Percentiles rank a stretch among this genome's conserved stretches.
phyloP scores from a whole-genome alignment of 2,797 vertebrate species.

The Poeciliopsis presidionis region DNA sequence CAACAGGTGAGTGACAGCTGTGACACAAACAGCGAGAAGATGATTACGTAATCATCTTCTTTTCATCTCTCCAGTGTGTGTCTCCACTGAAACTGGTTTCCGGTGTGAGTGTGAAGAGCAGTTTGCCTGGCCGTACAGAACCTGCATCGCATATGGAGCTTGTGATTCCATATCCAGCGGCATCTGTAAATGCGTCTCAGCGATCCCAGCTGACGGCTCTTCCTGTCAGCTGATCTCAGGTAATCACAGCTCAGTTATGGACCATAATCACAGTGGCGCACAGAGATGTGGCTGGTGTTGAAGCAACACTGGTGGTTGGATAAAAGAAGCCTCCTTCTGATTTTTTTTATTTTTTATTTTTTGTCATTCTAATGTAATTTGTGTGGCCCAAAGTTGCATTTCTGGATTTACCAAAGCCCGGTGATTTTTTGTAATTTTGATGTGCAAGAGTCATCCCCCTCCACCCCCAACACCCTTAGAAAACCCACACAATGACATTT shows the following conservation, averaged over 20 bases:
- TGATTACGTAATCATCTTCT: not conserved
- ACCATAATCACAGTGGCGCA: not conserved
- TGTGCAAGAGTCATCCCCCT: no score
- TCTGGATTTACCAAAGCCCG: no score
- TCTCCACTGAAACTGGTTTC: not conserved
- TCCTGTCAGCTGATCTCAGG: slow-evolving; percentile 47
- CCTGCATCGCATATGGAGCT: slow-evolving; percentile 32
- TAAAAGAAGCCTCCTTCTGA: no score
- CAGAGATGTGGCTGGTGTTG: no score
- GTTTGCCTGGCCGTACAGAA: slow-evolving; percentile 37
- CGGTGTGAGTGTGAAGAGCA: slow-evolving; percentile 39
- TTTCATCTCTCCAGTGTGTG: slow-evolving; percentile 37
- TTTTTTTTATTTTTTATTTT: no score
- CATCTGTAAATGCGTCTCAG: slow-evolving; percentile 43
- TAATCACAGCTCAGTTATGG: not conserved
- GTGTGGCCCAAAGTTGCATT: no score
- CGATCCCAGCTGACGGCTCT: slow-evolving; percentile 22
- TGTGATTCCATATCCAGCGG: slow-evolving; percentile 34
- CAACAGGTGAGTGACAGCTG: slow-evolving; percentile 47
- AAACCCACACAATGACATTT: no score
- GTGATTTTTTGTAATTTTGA: no score
- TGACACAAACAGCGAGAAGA: not conserved
- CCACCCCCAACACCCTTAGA: no score
- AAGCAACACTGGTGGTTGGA: no score
- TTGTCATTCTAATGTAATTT: no score